Evolutionary conservation across 2,113 vertebrate genomes (phyloP).

Genomic region (Brachyhypopomus gauderio): DNA sequence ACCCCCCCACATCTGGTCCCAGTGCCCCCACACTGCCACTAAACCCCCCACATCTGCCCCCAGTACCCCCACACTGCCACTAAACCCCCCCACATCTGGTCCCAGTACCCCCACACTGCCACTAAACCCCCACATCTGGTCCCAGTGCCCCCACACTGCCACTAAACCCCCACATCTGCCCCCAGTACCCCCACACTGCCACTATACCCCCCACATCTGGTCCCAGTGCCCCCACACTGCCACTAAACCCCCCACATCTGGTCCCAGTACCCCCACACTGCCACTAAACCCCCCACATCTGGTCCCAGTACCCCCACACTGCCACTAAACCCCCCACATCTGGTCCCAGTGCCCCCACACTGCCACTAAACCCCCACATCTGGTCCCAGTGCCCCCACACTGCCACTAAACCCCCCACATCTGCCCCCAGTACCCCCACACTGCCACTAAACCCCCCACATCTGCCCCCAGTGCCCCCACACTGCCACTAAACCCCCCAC

Average conservation of each 20-base stretch:
- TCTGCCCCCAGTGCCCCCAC: conserved; percentile 63
- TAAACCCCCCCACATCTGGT: conserved; percentile 25
- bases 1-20: conserved; percentile 24
- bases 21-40: conserved; percentile 72
- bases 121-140: conserved; percentile 27
- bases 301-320: conserved; percentile 69
- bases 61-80: conserved; percentile 72
- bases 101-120: conserved; percentile 72
- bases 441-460: conserved; percentile 55
- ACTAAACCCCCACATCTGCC: conserved; percentile 27
- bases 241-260: conserved; percentile 32
- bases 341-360: conserved; percentile 68
- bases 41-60: conserved; percentile 25
- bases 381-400: conserved; percentile 68
- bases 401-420: conserved; percentile 50
- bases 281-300: conserved; percentile 42
- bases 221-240: conserved; percentile 72
- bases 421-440: conserved; percentile 66
- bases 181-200: conserved; percentile 72
- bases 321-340: conserved; percentile 47
- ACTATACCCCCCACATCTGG: conserved; percentile 30
- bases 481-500: conserved; percentile 59
- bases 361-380: conserved; percentile 50
- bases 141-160: conserved; percentile 72
- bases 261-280: conserved; percentile 70